A percentile compares a stretch with the other conserved stretches of the same genome.
Evolutionary conservation across 2,113 vertebrate species (phyloP).

Genomic region (Oreochromis spilurus): DNA sequence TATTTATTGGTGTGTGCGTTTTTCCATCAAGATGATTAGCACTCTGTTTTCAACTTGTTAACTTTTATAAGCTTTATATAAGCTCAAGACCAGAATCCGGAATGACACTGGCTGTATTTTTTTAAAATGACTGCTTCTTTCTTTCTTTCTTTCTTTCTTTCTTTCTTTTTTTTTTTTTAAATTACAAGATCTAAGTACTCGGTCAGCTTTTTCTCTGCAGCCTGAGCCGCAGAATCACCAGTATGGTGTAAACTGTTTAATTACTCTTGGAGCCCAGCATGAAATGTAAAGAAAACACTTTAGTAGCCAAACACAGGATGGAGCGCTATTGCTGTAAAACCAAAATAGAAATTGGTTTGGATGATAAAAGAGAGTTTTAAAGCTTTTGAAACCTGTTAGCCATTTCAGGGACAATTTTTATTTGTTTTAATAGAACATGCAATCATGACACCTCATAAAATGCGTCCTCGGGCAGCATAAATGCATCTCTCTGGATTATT

Average conservation of each 20-base stretch:
- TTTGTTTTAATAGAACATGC: slow-evolving; percentile 42
- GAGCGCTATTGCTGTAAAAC: slow-evolving; percentile 16
- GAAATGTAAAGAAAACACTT: slow-evolving; percentile 20
- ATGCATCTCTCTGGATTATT: slow-evolving; percentile 7
- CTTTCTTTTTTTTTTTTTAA: not conserved
- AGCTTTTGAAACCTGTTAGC: slow-evolving; percentile 38
- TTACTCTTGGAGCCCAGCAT: not conserved
- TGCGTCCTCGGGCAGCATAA: slow-evolving; percentile 1
- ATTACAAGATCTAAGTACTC: not conserved
- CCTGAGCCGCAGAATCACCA: not conserved
- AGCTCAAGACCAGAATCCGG: not conserved
- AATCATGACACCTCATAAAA: slow-evolving; percentile 68
- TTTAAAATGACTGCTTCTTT: not conserved
- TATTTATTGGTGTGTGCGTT: slow-evolving; percentile 27
- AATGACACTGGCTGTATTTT: not conserved
- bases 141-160: not conserved
- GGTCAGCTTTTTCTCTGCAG: not conserved
- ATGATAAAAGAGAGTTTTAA: slow-evolving; percentile 34
- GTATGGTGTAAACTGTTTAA: slow-evolving; percentile 26
- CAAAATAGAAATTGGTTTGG: slow-evolving; percentile 36
- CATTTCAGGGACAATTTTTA: slow-evolving; percentile 51
- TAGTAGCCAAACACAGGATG: slow-evolving; percentile 38
- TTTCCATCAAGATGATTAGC: slow-evolving; percentile 40
- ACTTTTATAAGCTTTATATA: slow-evolving; percentile 42
- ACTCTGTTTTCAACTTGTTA: slow-evolving; percentile 34